Base-by-base conservation (phyloP, 2,888 invertebrate genomes). In the Sylvicola cinctus region DNA sequence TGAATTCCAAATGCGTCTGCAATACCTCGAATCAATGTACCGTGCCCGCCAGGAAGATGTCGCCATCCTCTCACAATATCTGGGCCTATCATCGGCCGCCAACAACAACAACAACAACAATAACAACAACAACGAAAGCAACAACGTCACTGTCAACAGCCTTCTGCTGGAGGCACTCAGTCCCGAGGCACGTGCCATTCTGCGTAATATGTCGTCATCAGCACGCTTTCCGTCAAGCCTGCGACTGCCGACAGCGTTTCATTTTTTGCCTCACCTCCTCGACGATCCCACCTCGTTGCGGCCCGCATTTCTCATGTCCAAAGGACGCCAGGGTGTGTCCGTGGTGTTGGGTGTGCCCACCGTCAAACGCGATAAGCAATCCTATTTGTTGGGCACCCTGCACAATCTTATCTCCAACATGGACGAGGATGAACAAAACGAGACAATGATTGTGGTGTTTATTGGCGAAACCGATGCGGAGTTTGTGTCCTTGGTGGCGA, bases 311-410 rank as follows among this genome's bases (percentile, higher is more conserved):
- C 65, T 78, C 44, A 63, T 84, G 53, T 77, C 76, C 23, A 73
- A 72, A 40, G 75, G 74, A 3, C 65, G 80, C 36, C 63, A 65
- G 7, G 77, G 78, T 42, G 80, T 79, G 0, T 78, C 83, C 32
- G 66, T 88, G 39, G 83, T 90, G 2, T 62, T 91, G 32, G 93
- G 58, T 26, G 47, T 93, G 39, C 91, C 91, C 0, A 91, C 91
- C 0, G 88, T 93, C 5, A 76, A 74, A 45, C 63, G 93, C 29
- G 83, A 85, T 42, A 80, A 83, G 44, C 84, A 88, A 49, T 78
- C 70, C 43, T 93, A 93, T 55, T 62, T 93, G 27, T 63, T 84
- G 55, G 68, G 78, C 16, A 91, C 93, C 0, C 58, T 93, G 34
- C 75, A 80, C 57, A 84, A 83, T 52, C 61, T 93, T 16, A 61